phyloP scores from a whole-genome alignment of 2,888 invertebrate genomes.

The Sussaba pulchella region DNA sequence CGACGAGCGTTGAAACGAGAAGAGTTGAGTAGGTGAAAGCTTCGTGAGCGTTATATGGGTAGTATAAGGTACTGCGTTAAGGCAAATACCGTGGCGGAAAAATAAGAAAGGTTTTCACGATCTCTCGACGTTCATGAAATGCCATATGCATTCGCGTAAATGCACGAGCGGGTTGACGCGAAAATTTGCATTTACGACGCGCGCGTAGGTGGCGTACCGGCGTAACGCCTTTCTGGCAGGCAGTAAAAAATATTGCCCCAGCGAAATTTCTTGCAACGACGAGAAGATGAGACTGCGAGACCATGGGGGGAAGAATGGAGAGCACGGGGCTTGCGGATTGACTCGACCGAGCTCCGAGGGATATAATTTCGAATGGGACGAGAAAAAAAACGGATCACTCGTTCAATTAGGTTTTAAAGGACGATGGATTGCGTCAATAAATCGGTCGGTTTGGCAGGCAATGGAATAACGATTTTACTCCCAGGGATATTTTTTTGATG shows the following conservation, averaged over 20 bases:
- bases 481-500: not conserved
- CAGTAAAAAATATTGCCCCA: constrained; percentile 62
- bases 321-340: constrained; percentile 42
- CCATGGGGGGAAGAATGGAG: constrained; percentile 26
- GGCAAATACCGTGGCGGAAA: constrained; percentile 13
- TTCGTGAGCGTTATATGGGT: constrained; percentile 35
- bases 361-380: constrained; percentile 43
- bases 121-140: constrained; percentile 40
- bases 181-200: constrained; percentile 72
- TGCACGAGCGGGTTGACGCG: constrained; percentile 39
- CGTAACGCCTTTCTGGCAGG: constrained; percentile 68
- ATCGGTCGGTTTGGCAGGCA: constrained; percentile 1
- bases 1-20: constrained; percentile 6
- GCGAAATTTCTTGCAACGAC: constrained; percentile 56
- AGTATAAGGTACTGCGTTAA: not conserved
- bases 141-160: not conserved
- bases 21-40: constrained; percentile 54
- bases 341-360: constrained; percentile 42
- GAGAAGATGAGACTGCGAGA: constrained; percentile 11
- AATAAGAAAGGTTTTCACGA: constrained; percentile 61
- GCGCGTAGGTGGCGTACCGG: constrained; percentile 69
- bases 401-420: constrained; percentile 1
- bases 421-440: constrained; percentile 21
- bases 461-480: constrained; percentile 41
- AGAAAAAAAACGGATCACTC: constrained; percentile 42